These are phyloP conservation scores for Esox niger DNA, from an alignment of 2,113 vertebrate genomes.

Conservation along the genomic window DNA sequence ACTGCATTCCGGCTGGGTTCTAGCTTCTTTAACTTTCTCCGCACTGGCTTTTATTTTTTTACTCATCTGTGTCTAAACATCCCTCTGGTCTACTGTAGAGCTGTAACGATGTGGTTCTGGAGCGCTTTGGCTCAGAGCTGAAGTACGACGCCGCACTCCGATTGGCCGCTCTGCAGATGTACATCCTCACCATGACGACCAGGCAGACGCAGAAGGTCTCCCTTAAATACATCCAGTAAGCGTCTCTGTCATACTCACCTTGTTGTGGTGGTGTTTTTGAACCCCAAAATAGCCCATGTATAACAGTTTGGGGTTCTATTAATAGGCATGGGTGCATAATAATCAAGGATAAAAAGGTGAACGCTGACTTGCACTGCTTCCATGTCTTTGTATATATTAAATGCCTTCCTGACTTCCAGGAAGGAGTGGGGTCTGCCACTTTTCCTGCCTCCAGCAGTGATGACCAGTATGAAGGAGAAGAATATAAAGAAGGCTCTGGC, in stretches of 20 bases:
- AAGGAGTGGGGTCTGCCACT: conserved; percentile 97
- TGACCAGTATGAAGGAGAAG: conserved; percentile 98
- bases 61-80: neutral
- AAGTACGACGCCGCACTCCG: conserved; percentile 91
- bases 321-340: neutral
- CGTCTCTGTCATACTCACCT: neutral
- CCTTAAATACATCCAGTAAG: conserved; percentile 97
- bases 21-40: neutral
- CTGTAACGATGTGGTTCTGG: conserved; percentile 93
- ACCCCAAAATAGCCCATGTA: no score
- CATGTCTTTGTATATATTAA: neutral
- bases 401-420: conserved; percentile 60
- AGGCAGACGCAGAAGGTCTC: conserved; percentile 96
- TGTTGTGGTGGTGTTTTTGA: no score
- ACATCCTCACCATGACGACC: conserved; percentile 91
- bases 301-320: no score
- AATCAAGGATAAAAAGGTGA: neutral
- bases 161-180: conserved; percentile 94
- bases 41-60: no score
- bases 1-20: no score
- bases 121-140: conserved; percentile 90
- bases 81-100: conserved; percentile 67
- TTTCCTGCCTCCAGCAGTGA: conserved; percentile 91
- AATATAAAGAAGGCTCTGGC: conserved; percentile 98
- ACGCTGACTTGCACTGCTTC: neutral